Evolutionary conservation across 2,797 vertebrate species (phyloP), one percentile per base, ranked within the genome.

Genomic region (Nothura maculosa): DNA sequence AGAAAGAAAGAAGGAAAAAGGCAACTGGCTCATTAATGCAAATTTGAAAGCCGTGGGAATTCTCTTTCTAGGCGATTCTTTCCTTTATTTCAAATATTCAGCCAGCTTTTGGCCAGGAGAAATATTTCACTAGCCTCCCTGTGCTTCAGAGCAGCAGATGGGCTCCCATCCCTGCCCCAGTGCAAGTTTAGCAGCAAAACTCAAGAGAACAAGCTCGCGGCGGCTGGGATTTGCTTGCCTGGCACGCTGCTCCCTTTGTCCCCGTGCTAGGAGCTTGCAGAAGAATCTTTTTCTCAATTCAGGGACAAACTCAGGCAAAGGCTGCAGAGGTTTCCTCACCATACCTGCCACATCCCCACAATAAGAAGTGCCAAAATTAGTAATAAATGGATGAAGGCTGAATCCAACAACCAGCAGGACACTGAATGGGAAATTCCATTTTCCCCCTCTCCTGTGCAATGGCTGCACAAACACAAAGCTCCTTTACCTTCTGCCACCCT

Each of bases 401-500:
- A 91, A 81, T 77, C 82, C 74, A 89, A 52, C 79, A 89, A 69
- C 63, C 57, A 86, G 85, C 50, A 89, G 79, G 79, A 78, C 14
- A 14, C 57, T 14, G 48, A 84, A 67, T 55, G 64, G 84, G 61
- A 86, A 86, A 94, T 67, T 64, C 47, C 70, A 69, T 76, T 93
- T 73, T 60, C 36, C 69, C 43, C n/a, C 52, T 87, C 42, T 77
- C 4, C 34, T 81, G 36, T 58, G 79, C 80, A 64, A 21, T 34
- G 60, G 42, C 57, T 94, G 82, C 85, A 92, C 80, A 94, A 91
- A 84, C 3, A 74, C 82, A 76, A 86, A 92, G 63, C 90, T 89
- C 20, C 34, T 64, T 34, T 58, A 50, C 32, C 77, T 91, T 76
- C 67, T 75, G 73, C 76, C 75, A 82, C 60, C 12, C 45, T 72